Percentiles rank a stretch among this genome's conserved stretches.
phyloP scores from a whole-genome alignment of 2,113 vertebrate genomes.

The Tauraco erythrolophus region DNA sequence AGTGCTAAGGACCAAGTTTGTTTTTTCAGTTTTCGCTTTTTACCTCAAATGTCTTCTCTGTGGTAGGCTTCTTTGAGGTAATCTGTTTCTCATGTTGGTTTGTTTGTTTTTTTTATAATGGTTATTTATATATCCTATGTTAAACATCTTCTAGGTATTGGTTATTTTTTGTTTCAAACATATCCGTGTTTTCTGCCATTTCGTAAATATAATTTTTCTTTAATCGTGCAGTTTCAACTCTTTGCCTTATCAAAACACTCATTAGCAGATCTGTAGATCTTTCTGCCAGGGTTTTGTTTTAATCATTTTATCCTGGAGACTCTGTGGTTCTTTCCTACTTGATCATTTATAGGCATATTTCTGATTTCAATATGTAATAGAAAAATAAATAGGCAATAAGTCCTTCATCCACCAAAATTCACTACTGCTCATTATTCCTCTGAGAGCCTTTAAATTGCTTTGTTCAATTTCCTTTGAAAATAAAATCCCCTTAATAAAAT shows the following conservation, averaged over 20 bases:
- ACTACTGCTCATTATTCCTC: constrained; percentile 22
- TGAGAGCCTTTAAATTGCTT: constrained; percentile 39
- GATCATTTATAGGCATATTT: background rate
- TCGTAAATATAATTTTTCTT: background rate
- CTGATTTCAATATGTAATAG: background rate
- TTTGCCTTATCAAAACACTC: background rate
- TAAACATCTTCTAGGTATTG: background rate
- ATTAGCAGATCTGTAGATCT: background rate
- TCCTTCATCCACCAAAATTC: background rate
- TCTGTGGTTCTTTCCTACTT: background rate
- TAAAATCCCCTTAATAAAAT: constrained; percentile 43
- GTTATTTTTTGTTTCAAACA: background rate
- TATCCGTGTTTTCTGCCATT: background rate
- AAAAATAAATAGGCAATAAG: constrained; percentile 41
- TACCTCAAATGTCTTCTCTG: background rate
- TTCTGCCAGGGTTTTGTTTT: background rate
- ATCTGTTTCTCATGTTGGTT: background rate
- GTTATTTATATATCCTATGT: background rate
- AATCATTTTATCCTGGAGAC: background rate
- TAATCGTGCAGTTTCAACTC: background rate
- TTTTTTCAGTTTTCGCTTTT: background rate
- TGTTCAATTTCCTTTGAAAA: constrained; percentile 46
- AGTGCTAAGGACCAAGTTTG: background rate
- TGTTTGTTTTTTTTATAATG: too few species aligned
- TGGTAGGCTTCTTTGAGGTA: background rate